Conservation (phyloP, 1,140 invertebrate genomes). For the Drosophila ogumai region DNA sequence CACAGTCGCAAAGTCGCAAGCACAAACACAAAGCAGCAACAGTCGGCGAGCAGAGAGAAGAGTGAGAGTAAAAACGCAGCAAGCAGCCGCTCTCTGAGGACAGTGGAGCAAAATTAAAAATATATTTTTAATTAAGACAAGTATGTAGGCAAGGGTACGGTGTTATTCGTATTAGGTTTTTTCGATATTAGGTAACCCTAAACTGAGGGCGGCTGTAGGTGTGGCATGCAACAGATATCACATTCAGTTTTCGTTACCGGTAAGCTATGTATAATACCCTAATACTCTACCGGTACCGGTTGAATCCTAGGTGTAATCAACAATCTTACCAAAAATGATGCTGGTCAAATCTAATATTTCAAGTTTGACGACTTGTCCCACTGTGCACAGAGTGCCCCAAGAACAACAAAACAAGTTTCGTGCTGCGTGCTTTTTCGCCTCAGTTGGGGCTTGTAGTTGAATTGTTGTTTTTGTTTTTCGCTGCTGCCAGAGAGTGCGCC, state of each 20-base stretch:
- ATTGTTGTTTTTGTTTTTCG: slow-evolving; percentile 24
- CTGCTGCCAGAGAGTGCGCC: slow-evolving; percentile 38
- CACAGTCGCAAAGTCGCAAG: slow-evolving; percentile 33
- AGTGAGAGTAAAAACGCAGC: slow-evolving; percentile 70
- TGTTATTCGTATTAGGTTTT: no score
- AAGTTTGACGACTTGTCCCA: neutral
- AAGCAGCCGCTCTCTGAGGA: slow-evolving; percentile 44
- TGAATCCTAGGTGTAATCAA: no score
- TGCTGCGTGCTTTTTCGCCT: slow-evolving; percentile 38
- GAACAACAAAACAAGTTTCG: slow-evolving; percentile 36
- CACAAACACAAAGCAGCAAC: slow-evolving; percentile 38
- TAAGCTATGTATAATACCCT: no score
- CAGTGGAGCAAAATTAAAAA: neutral
- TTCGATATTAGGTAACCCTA: no score
- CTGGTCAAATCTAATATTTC: neutral
- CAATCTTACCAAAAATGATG: neutral
- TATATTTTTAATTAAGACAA: neutral
- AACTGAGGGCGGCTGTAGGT: no score
- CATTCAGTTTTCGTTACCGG: no score
- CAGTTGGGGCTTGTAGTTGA: slow-evolving; percentile 12
- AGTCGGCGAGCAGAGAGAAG: slow-evolving; percentile 49
- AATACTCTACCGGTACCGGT: no score
- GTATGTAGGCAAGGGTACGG: no score
- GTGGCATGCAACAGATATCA: no score
- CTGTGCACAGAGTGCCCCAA: slow-evolving; percentile 19